Evolutionary conservation across 2,113 vertebrate genomes (phyloP).

Genomic region (Pterocles orientalis): DNA sequence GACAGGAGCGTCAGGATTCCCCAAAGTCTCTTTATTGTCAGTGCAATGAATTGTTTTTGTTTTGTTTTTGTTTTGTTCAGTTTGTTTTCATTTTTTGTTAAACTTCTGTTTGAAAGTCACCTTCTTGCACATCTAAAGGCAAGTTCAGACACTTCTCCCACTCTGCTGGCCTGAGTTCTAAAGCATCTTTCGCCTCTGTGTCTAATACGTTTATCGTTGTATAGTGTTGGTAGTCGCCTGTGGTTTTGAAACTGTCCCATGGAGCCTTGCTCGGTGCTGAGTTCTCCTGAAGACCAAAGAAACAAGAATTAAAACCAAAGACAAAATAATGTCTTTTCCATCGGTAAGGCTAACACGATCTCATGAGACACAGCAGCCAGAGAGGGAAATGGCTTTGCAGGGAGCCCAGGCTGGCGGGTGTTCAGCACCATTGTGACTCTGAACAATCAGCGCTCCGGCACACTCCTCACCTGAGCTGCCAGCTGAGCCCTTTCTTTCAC

Average conservation of each 20-base stretch:
- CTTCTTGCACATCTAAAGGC: slow-evolving; percentile 97
- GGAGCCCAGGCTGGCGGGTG: not conserved
- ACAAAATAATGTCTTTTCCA: not conserved
- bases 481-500: not conserved
- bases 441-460: not conserved
- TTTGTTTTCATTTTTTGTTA: slow-evolving; percentile 73
- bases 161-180: slow-evolving; percentile 97
- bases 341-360: not conserved
- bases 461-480: slow-evolving; percentile 48
- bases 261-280: slow-evolving; percentile 92
- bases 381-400: slow-evolving; percentile 12
- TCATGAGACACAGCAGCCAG: slow-evolving; percentile 7
- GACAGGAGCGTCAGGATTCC: slow-evolving; percentile 90
- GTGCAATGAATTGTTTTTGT: slow-evolving; percentile 80
- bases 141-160: slow-evolving; percentile 99
- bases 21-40: slow-evolving; percentile 90
- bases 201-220: slow-evolving; percentile 98
- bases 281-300: slow-evolving; percentile 87
- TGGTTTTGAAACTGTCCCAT: slow-evolving; percentile 97
- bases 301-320: slow-evolving; percentile 21
- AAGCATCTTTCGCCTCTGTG: slow-evolving; percentile 91
- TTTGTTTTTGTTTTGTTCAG: slow-evolving; percentile 53
- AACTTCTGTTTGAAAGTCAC: slow-evolving; percentile 99
- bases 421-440: not conserved
- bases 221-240: slow-evolving; percentile 98